These are phyloP conservation scores for Clanis bilineata DNA, from an alignment of 2,888 invertebrate species.

Conservation along the genomic window DNA sequence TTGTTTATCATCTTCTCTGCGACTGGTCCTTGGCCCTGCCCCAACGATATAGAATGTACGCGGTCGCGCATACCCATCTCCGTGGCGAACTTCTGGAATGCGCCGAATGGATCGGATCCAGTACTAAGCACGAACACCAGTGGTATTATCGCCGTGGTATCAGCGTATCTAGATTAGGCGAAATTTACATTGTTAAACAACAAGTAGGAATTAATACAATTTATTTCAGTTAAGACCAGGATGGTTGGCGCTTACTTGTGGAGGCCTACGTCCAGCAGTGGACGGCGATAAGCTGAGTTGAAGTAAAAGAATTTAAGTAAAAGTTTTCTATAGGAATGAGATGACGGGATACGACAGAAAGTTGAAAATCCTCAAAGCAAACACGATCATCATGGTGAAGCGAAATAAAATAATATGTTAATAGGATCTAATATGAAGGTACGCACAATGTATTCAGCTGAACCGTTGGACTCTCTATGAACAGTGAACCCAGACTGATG, in stretches of 20 bases:
- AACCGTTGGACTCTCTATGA: conserved; percentile 91
- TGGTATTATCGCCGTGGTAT: conserved; percentile 88
- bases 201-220: too few relatives aligned
- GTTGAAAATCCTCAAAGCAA: too few relatives aligned
- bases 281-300: too few relatives aligned
- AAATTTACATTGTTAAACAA: neutral
- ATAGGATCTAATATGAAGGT: conserved; percentile 14
- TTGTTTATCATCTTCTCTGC: conserved; percentile 90
- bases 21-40: conserved; percentile 93
- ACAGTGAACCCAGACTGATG: conserved; percentile 87
- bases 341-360: too few relatives aligned
- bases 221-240: too few relatives aligned
- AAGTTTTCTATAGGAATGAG: too few relatives aligned
- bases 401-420: too few relatives aligned
- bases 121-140: conserved; percentile 93
- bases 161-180: conserved; percentile 82
- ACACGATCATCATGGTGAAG: too few relatives aligned
- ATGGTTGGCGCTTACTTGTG: too few relatives aligned
- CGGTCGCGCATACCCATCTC: conserved; percentile 87
- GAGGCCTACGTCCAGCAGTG: too few relatives aligned
- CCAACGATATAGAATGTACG: conserved; percentile 92
- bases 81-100: conserved; percentile 90
- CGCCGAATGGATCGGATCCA: conserved; percentile 93
- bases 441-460: conserved; percentile 85
- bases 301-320: too few relatives aligned